phyloP scores from a whole-genome alignment of 2,797 vertebrate genomes.

The Masticophis lateralis region DNA sequence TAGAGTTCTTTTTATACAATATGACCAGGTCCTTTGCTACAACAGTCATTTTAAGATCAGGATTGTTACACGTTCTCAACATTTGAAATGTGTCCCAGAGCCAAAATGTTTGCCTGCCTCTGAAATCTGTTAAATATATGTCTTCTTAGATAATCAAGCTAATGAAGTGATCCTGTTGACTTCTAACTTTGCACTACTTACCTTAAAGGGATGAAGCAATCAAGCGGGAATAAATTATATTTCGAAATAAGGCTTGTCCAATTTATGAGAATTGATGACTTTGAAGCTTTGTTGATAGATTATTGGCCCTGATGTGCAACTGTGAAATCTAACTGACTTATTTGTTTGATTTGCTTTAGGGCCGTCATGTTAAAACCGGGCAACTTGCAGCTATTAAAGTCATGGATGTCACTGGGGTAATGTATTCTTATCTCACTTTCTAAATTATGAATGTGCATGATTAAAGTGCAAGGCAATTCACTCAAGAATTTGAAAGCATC shows the following conservation, averaged over 20 bases:
- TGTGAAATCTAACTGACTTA: slow-evolving; percentile 33
- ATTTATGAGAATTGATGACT: not conserved
- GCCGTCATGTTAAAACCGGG: slow-evolving; percentile 97
- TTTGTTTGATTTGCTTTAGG: slow-evolving; percentile 73
- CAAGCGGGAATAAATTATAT: not conserved
- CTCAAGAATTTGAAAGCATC: not conserved
- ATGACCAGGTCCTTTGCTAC: not conserved
- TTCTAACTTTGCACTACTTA: slow-evolving; percentile 3
- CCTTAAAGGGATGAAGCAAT: not conserved
- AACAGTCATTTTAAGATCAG: not conserved
- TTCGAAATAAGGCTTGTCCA: not conserved
- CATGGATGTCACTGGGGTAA: slow-evolving; percentile 98
- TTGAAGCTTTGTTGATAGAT: not conserved
- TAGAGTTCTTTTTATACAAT: not conserved
- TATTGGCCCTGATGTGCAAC: not conserved
- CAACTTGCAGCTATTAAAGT: slow-evolving; percentile 98
- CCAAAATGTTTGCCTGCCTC: not conserved
- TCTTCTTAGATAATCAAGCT: slow-evolving; percentile 12
- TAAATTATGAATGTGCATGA: slow-evolving; percentile 7
- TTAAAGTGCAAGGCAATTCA: not conserved
- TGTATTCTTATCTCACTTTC: slow-evolving; percentile 53
- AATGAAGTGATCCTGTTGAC: not conserved
- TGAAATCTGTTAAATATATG: not conserved
- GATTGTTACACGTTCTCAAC: not conserved
- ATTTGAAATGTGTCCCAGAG: not conserved